A percentile compares a stretch with the other conserved stretches of the same genome.
Conservation (phyloP, 2,113 vertebrate species). For the Cryptoleucopteryx plumbea region DNA sequence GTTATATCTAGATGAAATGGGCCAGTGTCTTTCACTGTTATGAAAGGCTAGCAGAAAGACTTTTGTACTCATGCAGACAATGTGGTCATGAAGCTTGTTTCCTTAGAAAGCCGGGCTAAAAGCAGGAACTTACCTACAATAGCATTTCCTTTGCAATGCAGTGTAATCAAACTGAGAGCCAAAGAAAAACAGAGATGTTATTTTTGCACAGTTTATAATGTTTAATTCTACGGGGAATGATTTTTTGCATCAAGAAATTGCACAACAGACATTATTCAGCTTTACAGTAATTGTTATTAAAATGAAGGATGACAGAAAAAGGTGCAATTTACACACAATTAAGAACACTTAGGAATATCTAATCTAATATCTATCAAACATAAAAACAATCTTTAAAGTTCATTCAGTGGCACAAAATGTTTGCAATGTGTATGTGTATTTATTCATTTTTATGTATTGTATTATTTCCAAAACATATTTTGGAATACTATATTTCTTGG, state of each 20-base stretch:
- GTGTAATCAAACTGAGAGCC: neutral
- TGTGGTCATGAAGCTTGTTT: neutral
- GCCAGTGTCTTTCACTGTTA: neutral
- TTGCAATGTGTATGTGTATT: neutral
- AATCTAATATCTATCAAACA: neutral
- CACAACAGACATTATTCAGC: neutral
- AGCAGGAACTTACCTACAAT: neutral
- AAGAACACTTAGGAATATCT: neutral
- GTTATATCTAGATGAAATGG: neutral
- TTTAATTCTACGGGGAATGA: neutral
- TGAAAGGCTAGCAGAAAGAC: neutral
- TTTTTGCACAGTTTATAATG: neutral
- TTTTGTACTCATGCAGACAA: neutral
- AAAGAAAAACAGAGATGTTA: neutral
- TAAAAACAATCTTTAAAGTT: neutral
- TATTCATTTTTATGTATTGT: neutral
- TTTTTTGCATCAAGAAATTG: neutral
- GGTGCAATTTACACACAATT: neutral
- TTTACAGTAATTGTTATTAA: neutral
- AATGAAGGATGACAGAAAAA: neutral
- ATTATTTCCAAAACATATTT: neutral
- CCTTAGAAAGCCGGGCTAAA: neutral
- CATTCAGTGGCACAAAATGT: neutral
- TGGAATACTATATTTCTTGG: neutral
- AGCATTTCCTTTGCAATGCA: neutral